Evolutionary conservation across 2,888 invertebrate genomes (phyloP), one percentile per base, ranked within the genome.

Genomic region (Vandiemenella viatica): DNA sequence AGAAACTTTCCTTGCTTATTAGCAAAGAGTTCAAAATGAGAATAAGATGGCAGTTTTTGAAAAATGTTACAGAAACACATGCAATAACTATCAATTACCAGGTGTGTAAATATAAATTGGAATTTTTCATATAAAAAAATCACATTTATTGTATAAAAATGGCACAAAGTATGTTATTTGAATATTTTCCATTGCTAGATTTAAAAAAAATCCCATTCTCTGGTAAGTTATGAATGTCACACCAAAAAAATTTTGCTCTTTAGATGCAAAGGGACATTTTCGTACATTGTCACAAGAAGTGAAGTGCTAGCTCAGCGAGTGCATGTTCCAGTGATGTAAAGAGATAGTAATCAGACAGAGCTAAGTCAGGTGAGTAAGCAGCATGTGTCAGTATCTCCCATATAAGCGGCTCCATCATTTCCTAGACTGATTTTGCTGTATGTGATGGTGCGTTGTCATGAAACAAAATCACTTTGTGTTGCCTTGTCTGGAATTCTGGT

Each of bases 361-460:
- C 46, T 40, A 46, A 46, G 21, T 46, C 37, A 38, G 40, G 46
- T 46, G 46, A 46, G 46, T 37, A 45, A 32, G 45, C n/a, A 26
- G 23, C 32, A 45, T 45, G 45, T 32, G 23, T n/a, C 6, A 26
- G 45, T 23, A 45, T 45, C 32, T 45, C 23, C 45, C 7, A 45
- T 17, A 16, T 32, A 32, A 45, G 32, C 18, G 26, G 17, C 45
- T 23, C 45, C 23, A 20, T 21, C 21, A 15, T 21, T 44, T 44
- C 44, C 22, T 20, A 32, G 26, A 45, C 32, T 37, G 37, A 8
- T 45, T 45, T 45, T 45, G 32, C 37, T 45, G 16, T 45, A n/a
- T 45, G 45, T 4, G n/a, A 37, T 6, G 37, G 45, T 37, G 32
- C 45, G 37, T 45, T 45, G 15, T 45, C 26, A 32, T 45, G 16